Evolutionary conservation across 2,113 vertebrate species (phyloP), one percentile per base, ranked within the genome.

Genomic region (Diglossa brunneiventris): DNA sequence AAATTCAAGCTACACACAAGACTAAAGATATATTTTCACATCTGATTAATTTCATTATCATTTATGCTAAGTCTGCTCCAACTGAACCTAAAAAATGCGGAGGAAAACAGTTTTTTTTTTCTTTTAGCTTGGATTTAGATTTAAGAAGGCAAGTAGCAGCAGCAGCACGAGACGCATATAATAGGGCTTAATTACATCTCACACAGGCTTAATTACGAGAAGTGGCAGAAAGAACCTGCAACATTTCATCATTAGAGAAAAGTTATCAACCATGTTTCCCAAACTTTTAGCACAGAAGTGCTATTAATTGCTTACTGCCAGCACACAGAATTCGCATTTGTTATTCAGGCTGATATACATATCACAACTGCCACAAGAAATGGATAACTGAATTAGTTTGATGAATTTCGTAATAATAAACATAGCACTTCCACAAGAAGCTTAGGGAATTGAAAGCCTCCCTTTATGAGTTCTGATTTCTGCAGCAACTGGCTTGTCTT

Each of bases 171-270:
- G 86, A 95, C 73, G 87, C 77, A 67, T 47, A 85, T 55, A 96
- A 87, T 80, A 80, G 59, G 42, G 26, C 52, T 86, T 94, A 96
- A 95, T 94, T 95, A 93, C 56, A 63, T 92, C 86, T 90, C 52
- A 53, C 55, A 66, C 67, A 93, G 67, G 55, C 83, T 86, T 95
- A 95, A 95, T 96, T 94, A 95, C 13, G 2, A 55, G 87, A 94
- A 80, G 84, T 92, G 84, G 81, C 79, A 97, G 90, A 89, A 87
- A 87, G 55, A 95, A 94, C 84, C 68, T 94, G 67, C 50, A 82
- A 85, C 82, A 79, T 83, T 88, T 87, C 84, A 75, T 74, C 14
- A 15, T 47, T 77, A 77, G 69, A 83, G 76, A 81, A 85, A 93
- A 94, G 78, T 86, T 88, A 87, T 63, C 55, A 85, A 47, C 33